These are phyloP conservation scores for Pelosia muscerda DNA, from an alignment of 2,888 invertebrate genomes.

Conservation along the genomic window DNA sequence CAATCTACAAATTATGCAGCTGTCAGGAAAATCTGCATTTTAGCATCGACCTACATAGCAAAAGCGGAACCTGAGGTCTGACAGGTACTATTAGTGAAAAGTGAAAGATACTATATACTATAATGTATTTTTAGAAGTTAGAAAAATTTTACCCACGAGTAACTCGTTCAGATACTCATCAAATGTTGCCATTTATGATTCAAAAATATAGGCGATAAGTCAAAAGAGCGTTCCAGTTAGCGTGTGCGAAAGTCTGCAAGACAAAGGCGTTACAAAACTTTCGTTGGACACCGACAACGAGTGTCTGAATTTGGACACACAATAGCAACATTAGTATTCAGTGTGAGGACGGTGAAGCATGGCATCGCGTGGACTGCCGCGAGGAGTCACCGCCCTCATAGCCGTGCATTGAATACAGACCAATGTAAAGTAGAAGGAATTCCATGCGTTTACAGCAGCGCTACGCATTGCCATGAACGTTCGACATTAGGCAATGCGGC, in stretches of 20 bases:
- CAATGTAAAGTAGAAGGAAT: conserved; percentile 67
- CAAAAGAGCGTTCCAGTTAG: conserved; percentile 74
- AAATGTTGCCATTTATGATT: conserved; percentile 26
- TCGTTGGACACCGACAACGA: conserved; percentile 70
- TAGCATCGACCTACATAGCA: conserved; percentile 44
- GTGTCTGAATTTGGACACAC: conserved; percentile 67
- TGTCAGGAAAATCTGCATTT: conserved; percentile 43
- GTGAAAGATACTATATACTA: conserved; percentile 26
- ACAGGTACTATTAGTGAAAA: conserved; percentile 15
- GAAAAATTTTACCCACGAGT: background rate
- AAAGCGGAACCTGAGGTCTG: background rate
- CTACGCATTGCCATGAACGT: conserved; percentile 71
- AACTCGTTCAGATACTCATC: background rate
- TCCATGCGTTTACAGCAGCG: conserved; percentile 68
- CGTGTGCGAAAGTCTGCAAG: conserved; percentile 77
- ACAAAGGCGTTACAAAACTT: conserved; percentile 82
- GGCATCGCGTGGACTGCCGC: conserved; percentile 75
- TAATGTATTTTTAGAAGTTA: background rate
- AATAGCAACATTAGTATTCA: conserved; percentile 82
- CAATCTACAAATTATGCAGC: conserved; percentile 54
- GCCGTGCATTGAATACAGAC: conserved; percentile 79
- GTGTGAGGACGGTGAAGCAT: conserved; percentile 66
- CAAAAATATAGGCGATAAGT: conserved; percentile 46
- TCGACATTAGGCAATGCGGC: conserved; percentile 75
- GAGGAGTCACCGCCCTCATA: conserved; percentile 82